Percentiles rank a stretch among this genome's conserved stretches.
Conservation (phyloP, 2,113 vertebrate species). For the Austrofundulus limnaeus region DNA sequence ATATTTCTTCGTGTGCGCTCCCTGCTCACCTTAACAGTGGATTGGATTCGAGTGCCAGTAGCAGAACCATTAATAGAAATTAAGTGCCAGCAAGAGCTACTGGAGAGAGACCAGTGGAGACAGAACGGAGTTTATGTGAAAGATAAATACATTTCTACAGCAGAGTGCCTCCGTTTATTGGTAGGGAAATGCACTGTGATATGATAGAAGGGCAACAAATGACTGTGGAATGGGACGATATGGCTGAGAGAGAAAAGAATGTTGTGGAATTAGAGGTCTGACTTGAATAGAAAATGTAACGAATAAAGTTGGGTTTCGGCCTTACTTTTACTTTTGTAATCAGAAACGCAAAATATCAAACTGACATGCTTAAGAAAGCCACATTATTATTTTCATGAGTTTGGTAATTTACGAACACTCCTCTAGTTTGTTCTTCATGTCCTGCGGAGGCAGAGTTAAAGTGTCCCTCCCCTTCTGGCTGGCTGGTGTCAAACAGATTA, state of each 20-base stretch:
- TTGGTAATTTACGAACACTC: constrained; percentile 30
- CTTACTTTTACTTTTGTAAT: constrained; percentile 21
- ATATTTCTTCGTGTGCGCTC: constrained; percentile 75
- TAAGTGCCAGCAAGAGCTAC: constrained; percentile 76
- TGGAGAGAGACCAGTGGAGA: constrained; percentile 74
- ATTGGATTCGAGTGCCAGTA: constrained; percentile 74
- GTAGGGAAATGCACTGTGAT: constrained; percentile 78
- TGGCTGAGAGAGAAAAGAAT: constrained; percentile 61
- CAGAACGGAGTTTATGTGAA: constrained; percentile 77
- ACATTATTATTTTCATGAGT: constrained; percentile 18
- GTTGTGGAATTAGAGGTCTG: constrained; percentile 61
- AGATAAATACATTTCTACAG: constrained; percentile 82
- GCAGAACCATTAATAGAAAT: constrained; percentile 83
- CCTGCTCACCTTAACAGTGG: constrained; percentile 47
- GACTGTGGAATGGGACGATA: constrained; percentile 71
- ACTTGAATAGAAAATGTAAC: constrained; percentile 60
- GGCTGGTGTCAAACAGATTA: constrained; percentile 75
- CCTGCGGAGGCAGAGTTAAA: constrained; percentile 26
- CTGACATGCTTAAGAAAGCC: constrained; percentile 6
- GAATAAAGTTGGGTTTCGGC: constrained; percentile 24
- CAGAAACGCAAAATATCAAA: background rate
- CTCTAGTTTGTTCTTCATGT: constrained; percentile 28
- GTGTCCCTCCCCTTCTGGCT: constrained; percentile 58
- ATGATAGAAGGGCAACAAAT: constrained; percentile 77
- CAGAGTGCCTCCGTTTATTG: constrained; percentile 80